Evolutionary conservation across 2,888 invertebrate species (phyloP).

Genomic region (Leptarthrus brevirostris): DNA sequence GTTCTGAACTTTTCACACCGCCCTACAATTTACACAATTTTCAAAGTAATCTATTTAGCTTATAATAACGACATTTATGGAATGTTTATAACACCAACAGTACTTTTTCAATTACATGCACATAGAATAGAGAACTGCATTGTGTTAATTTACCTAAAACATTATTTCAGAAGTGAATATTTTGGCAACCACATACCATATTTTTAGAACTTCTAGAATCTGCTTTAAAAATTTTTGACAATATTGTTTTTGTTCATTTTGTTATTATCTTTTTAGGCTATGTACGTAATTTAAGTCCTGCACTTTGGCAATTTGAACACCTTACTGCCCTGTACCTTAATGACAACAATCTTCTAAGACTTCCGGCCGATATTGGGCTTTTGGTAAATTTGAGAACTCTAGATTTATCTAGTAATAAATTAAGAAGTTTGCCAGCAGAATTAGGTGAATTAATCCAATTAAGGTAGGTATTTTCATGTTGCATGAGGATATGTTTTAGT

Average conservation of each 20-base stretch:
- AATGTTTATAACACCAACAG: no score
- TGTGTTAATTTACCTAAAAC: no score
- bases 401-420: conserved; percentile 94
- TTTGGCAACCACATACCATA: no score
- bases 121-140: no score
- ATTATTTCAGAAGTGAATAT: no score
- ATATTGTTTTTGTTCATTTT: background rate
- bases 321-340: conserved; percentile 95
- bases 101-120: no score
- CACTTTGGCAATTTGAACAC: conserved; percentile 90
- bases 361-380: conserved; percentile 91
- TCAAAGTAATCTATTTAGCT: no score
- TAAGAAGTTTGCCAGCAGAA: conserved; percentile 94
- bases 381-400: conserved; percentile 86
- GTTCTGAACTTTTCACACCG: no score
- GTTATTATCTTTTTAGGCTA: conserved; percentile 74
- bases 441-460: conserved; percentile 96
- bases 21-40: no score
- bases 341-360: conserved; percentile 91
- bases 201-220: no score
- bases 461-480: conserved; percentile 70
- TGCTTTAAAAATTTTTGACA: no score
- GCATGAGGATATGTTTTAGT: conserved; percentile 43
- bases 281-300: conserved; percentile 93
- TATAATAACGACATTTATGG: no score